Base-by-base conservation (phyloP, 2,888 invertebrate species). In the Dicranocentrus wangi region DNA sequence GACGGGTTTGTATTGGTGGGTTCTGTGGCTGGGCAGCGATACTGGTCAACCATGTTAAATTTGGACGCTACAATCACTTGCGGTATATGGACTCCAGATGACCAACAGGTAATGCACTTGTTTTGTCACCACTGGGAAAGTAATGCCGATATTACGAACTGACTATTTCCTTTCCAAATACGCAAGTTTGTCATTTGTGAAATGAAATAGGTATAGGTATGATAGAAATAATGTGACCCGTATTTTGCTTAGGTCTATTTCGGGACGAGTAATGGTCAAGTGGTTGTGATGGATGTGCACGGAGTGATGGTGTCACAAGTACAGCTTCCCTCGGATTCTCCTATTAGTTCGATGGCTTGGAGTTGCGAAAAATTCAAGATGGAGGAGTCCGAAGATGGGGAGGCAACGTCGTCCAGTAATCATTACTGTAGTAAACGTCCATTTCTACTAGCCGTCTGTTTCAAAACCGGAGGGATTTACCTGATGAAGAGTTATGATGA, bases 1-100 rank as follows among this genome's bases (percentile, higher is more conserved):
- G 99, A 99, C 90, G 98, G 98, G 17, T 99, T 99, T 89, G 98
- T 99, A 8, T 90, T 99, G 87, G 99, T 99, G 51, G 99, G 98
- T 0, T 98, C 97, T 0, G 98, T 98, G 83, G 96, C 96, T 0
- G 98, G 98, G 0, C 98, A 98, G 89, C 92, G 99, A 8, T 98
- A 98, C 90, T 99, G 99, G 99, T 98, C 98, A 0, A 96, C 97
- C 61, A 96, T 97, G 96, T 90, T 98, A 83, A 97, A 98, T 87
- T 91, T 98, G 85, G 97, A 97, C 88, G 94, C 96, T 19, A 93
- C 94, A 75, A 97, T 99, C 87, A 96, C 96, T 0, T 97, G 97
- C 89, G 99, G 98, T 53, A 95, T 97, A 88, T 99, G 99, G 98
- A 96, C 97, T 13, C 98, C 98, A 0, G 84, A 84, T 76, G 85